A percentile compares a stretch with the other conserved stretches of the same genome.
phyloP scores from a whole-genome alignment of 1,140 invertebrate species.

The Panagrolaimus sp. region DNA sequence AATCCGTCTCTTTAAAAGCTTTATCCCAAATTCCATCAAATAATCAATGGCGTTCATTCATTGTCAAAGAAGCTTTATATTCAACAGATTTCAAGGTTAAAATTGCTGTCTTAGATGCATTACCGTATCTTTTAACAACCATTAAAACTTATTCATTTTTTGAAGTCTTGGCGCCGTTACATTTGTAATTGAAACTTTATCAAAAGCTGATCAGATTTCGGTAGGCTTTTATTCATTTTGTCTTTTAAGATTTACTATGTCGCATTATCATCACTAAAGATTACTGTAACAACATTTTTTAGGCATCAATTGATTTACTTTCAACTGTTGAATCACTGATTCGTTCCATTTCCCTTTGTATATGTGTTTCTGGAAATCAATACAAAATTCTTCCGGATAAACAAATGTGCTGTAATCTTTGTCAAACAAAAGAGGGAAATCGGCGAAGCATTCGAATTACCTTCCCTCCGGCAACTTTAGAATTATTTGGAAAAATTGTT shows the following conservation, averaged over 20 bases:
- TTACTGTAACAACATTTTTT: background rate
- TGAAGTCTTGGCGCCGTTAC: background rate
- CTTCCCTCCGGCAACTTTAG: too few species aligned
- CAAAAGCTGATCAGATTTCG: background rate
- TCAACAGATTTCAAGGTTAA: background rate
- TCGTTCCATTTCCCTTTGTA: too few species aligned
- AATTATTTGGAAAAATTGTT: too few species aligned
- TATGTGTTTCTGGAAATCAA: too few species aligned
- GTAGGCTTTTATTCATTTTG: background rate
- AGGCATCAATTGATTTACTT: background rate
- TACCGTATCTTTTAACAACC: background rate
- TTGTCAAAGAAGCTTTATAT: constrained; percentile 1
- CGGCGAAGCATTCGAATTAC: too few species aligned
- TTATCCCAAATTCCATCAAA: background rate
- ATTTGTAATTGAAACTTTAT: background rate
- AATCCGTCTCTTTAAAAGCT: background rate
- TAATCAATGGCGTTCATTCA: background rate
- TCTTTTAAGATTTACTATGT: background rate
- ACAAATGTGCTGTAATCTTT: too few species aligned
- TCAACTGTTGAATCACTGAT: too few species aligned
- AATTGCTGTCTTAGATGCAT: background rate
- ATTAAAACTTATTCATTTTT: background rate
- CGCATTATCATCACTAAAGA: background rate
- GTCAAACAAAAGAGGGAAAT: too few species aligned
- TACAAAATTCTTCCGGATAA: too few species aligned